Base-by-base conservation (phyloP, 2,888 invertebrate genomes). In the Parasteatoda lunata region DNA sequence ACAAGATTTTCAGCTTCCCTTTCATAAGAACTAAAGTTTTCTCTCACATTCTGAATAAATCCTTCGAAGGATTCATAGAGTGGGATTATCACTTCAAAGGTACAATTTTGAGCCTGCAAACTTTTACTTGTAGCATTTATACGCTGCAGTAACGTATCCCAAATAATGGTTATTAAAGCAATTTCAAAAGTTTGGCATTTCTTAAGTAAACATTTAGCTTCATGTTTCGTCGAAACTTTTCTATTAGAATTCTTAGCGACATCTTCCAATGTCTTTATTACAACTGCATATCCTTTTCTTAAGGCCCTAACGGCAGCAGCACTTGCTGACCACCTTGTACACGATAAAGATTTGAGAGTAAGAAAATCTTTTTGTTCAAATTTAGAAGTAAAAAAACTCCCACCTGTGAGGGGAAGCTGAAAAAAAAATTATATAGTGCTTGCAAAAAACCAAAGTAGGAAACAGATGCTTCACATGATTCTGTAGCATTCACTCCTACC, bases 261-360 rank as follows among this genome's bases (percentile, higher is more conserved):
- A 6, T 65, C 4, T 1, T n/a, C 48, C 15, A 59, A 72, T 4
- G 52, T 49, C 49, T 80, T n/a, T 52, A n/a, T 45, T 47, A 82
- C 69, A 30, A 70, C 49, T n/a, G 8, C 8, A 51, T 84, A 84
- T 6, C 52, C 51, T 77, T 84, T 11, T n/a, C 45, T 47, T 13
- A 84, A 6, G 11, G 77, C 48, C 13, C 64, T 77, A 0, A 54
- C 65, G 30, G 77, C 84, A 69, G 64, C 64, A 6, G 4, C 7
- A 66, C 45, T 66, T 5, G 66, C 66, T n/a, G 66, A 66, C 15
- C 66, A 66, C 8, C 66, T n/a, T 4, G 66, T 66, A 8, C 66
- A 15, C 8, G 66, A 66, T n/a, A 66, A 8, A 66, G 66, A 66
- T 8, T 66, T 66, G 8, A 66, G 45, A 8, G 66, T 11, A 11